Evolutionary conservation across 1,140 invertebrate genomes (phyloP), one percentile per base, ranked within the genome.

Genomic region (Drosophila teissieri): DNA sequence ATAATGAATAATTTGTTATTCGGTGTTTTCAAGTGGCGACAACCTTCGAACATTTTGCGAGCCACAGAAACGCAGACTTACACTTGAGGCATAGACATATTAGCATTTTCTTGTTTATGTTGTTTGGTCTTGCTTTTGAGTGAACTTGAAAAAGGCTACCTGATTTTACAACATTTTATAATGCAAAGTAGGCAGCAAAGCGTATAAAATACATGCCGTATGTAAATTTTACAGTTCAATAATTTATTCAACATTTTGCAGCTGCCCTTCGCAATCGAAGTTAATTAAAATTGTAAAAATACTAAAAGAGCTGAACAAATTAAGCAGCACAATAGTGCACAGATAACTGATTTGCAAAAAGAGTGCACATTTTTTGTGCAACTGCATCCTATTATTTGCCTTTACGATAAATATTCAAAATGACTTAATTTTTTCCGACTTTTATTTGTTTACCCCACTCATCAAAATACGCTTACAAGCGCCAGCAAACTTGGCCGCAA

Each of bases 401-500:
- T 55, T 46, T 22, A 45, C 6, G 54, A 67, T 78, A 64, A 83
- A 76, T 83, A 75, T 65, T 65, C 45, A 42, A 54, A 73, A 27
- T 51, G 7, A 52, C 49, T 72, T 48, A 7, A 57, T 51, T 72
- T 56, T 51, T 57, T 37, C n/a, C 36, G n/a, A 19, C 27, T 49
- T 34, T 42, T 34, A 58, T 40, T 53, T 73, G 31, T 60, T 68
- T 67, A 49, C 17, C 42, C 14, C 19, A 42, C 19, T 55, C 53
- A 70, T 65, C 53, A 48, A 76, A 83, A 70, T 61, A 12, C 76
- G 73, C 72, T 84, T 84, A 84, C 80, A 84, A 84, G 80, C 76
- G 80, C 80, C 80, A 84, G 65, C 72, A 76, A 79, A 78, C 61
- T 84, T 83, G 76, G 80, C 64, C 39, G 52, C 56, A 79, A 79